A percentile compares a stretch with the other conserved stretches of the same genome.
phyloP scores from a whole-genome alignment of 1,140 invertebrate genomes.

The Drosophila subpulchrella region DNA sequence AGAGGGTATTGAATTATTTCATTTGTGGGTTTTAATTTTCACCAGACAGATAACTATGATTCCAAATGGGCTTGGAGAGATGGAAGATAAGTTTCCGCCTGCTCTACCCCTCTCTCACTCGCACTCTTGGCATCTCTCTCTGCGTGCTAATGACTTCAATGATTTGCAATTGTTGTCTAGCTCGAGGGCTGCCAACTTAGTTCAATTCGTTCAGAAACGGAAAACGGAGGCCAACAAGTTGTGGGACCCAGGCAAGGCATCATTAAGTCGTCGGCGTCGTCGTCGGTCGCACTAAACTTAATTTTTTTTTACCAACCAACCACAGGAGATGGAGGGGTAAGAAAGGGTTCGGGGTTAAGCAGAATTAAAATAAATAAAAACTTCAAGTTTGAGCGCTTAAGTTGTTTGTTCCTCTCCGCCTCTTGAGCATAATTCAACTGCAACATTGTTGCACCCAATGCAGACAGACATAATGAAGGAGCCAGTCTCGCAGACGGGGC shows the following conservation, averaged over 20 bases:
- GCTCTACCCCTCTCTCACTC: not conserved
- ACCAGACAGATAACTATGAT: conserved; percentile 8
- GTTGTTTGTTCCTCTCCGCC: conserved; percentile 76
- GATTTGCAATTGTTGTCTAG: conserved; percentile 42
- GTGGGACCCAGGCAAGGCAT: conserved; percentile 30
- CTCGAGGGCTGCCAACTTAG: conserved; percentile 15
- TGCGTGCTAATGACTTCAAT: conserved; percentile 44
- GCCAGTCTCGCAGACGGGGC: conserved; percentile 5
- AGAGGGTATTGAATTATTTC: not conserved
- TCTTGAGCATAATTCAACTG: conserved; percentile 73
- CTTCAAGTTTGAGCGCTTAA: conserved; percentile 76
- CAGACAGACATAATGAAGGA: conserved; percentile 67
- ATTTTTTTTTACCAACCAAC: conserved; percentile 5
- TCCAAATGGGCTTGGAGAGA: conserved; percentile 16
- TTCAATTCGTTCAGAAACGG: conserved; percentile 14
- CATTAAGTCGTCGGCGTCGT: conserved; percentile 52
- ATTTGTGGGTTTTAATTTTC: not conserved
- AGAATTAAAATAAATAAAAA: conserved; percentile 81
- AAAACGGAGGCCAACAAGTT: conserved; percentile 15
- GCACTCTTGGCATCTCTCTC: conserved; percentile 1
- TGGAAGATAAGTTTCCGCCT: conserved; percentile 7
- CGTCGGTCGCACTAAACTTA: conserved; percentile 19
- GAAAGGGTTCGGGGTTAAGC: conserved; percentile 14
- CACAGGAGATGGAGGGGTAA: not conserved
- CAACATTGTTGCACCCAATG: conserved; percentile 72